phyloP scores from a whole-genome alignment of 2,797 vertebrate species.

The Mastacembelus armatus region DNA sequence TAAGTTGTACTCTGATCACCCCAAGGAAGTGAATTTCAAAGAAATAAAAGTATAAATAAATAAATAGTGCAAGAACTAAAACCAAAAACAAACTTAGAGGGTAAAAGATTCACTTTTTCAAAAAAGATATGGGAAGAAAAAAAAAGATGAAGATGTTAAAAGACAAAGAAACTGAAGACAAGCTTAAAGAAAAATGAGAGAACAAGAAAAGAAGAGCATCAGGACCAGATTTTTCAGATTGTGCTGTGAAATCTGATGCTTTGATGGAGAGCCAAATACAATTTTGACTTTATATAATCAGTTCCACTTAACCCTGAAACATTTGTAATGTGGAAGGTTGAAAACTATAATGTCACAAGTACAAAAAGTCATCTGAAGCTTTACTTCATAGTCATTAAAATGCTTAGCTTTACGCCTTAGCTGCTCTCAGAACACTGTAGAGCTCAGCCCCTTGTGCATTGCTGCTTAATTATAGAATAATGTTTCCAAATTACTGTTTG shows the following conservation, averaged over 20 bases:
- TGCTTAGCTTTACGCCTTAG: neutral
- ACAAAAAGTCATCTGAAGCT: slow-evolving; percentile 6
- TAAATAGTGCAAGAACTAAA: too few species aligned
- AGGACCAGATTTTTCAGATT: slow-evolving; percentile 10
- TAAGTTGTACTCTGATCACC: neutral
- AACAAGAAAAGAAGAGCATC: neutral
- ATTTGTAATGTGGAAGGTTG: neutral
- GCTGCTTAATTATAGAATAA: slow-evolving; percentile 59
- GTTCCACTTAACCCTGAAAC: neutral
- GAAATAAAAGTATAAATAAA: too few species aligned
- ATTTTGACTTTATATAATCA: slow-evolving; percentile 3
- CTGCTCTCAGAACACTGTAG: slow-evolving; percentile 14
- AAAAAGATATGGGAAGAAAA: neutral
- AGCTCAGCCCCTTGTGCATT: slow-evolving; percentile 25
- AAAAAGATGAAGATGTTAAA: neutral
- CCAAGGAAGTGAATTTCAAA: too few species aligned
- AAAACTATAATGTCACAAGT: neutral
- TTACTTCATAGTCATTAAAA: slow-evolving; percentile 13
- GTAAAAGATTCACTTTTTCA: neutral
- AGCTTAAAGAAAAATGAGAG: neutral
- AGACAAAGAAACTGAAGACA: neutral
- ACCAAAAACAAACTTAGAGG: neutral
- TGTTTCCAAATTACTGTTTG: slow-evolving; percentile 59
- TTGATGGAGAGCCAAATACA: neutral
- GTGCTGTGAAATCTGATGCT: neutral